These are phyloP conservation scores for Masticophis lateralis DNA, from an alignment of 2,797 vertebrate genomes.

Conservation along the genomic window DNA sequence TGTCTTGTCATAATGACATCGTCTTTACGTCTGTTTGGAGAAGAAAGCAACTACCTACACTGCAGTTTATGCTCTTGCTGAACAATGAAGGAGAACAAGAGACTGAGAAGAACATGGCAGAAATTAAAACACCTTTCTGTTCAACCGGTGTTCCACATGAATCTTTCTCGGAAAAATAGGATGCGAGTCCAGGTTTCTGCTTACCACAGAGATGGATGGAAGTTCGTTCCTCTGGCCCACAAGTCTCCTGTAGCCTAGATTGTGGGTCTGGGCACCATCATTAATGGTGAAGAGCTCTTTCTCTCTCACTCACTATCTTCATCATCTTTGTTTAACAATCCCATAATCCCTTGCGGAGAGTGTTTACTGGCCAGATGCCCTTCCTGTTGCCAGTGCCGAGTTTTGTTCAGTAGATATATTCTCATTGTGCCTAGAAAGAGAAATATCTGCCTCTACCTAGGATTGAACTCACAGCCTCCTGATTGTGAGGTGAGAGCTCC, in stretches of 20 bases:
- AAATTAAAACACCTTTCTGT: too few species aligned
- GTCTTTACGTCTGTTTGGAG: neutral
- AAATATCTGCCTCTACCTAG: too few species aligned
- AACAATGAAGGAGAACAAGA: neutral
- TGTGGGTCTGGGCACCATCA: too few species aligned
- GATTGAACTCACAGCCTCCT: too few species aligned
- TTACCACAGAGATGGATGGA: neutral
- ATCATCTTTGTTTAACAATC: too few species aligned
- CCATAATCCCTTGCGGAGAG: too few species aligned
- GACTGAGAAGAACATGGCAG: neutral
- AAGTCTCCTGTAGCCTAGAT: neutral
- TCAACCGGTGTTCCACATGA: neutral
- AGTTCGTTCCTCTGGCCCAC: neutral
- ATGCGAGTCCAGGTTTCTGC: neutral
- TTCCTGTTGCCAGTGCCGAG: too few species aligned
- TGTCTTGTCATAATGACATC: neutral
- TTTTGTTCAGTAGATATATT: too few species aligned
- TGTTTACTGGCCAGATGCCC: too few species aligned
- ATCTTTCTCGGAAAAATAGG: neutral
- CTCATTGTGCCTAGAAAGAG: too few species aligned
- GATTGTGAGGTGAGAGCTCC: too few species aligned
- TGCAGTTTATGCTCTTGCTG: neutral
- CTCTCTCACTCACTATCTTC: neutral
- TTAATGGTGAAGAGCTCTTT: too few species aligned
- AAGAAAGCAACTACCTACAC: neutral